A percentile compares a stretch with the other conserved stretches of the same genome.
These are phyloP conservation scores for Holcopasites calliopsidis DNA, from an alignment of 1,140 invertebrate species.

Conservation along the genomic window DNA sequence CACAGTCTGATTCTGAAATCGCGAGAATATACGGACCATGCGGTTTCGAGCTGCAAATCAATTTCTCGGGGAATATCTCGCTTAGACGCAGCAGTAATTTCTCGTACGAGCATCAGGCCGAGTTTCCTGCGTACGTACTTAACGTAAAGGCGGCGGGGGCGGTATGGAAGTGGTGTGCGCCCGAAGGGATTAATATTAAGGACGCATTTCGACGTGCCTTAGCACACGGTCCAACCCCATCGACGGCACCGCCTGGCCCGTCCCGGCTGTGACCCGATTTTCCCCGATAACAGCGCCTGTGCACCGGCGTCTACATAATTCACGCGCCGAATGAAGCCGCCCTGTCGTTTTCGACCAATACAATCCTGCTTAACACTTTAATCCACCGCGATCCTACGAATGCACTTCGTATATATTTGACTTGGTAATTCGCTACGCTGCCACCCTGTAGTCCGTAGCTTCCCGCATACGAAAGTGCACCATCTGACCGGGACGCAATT, in stretches of 20 bases:
- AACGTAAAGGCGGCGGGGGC: background rate
- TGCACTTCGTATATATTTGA: slow-evolving; percentile 40
- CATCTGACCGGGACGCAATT: too few species aligned
- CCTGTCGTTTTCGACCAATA: slow-evolving; percentile 50
- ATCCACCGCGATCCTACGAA: slow-evolving; percentile 49
- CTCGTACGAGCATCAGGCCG: background rate
- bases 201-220: slow-evolving; percentile 53
- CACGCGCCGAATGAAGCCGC: slow-evolving; percentile 41
- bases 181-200: slow-evolving; percentile 64
- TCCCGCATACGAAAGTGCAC: too few species aligned
- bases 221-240: slow-evolving; percentile 37
- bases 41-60: too few species aligned
- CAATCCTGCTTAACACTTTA: slow-evolving; percentile 47
- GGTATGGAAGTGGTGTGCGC: slow-evolving; percentile 41
- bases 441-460: too few species aligned
- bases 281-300: slow-evolving; percentile 48
- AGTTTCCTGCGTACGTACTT: slow-evolving; percentile 44
- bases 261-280: slow-evolving; percentile 51
- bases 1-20: too few species aligned
- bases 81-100: background rate
- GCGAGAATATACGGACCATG: too few species aligned
- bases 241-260: slow-evolving; percentile 26
- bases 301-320: slow-evolving; percentile 55
- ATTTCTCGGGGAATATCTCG: background rate
- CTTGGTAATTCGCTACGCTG: slow-evolving; percentile 33